Evolutionary conservation across 2,888 invertebrate species (phyloP), one percentile per base, ranked within the genome.

Genomic region (Nysson spinosus): DNA sequence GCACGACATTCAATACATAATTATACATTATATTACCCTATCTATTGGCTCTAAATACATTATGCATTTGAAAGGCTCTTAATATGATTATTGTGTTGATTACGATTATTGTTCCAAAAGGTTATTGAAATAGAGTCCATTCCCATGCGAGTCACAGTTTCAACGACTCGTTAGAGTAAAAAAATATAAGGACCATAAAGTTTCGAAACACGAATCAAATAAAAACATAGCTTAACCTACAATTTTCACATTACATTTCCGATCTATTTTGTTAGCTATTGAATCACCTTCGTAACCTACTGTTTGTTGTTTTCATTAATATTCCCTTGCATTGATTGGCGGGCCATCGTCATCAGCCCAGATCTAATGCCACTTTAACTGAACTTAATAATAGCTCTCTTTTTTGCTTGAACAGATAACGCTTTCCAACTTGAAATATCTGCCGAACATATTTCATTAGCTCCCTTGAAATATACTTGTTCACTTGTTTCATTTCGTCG

Each of bases 71-170:
- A 37, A 68, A 62, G 52, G 66, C 68, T 75, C 55, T 68, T 64
- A 60, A 64, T 57, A 63, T 44, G 58, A 60, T 76, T 74, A 75
- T 72, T 69, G 54, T 73, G 61, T 60, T 43, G 14, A 69, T 75
- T 74, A 74, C 72, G 39, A 72, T 75, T 74, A 75, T 79, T 74
- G 69, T 74, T 72, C 70, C 64, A 63, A 66, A 71, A 40, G 34
- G 64, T 66, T 65, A 50, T 64, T 69, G 52, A 64, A 62, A 66
- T 64, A 64, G 37, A 63, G 50, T 55, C 54, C 39, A 44, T 22
- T 55, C 40, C 35, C 69, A 39, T 37, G 19, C 40, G 46, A 57
- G 40, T 60, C 47, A 28, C 32, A 39, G 60, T 39, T 16, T 46
- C 32, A 57, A 32, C 14, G 50, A 40, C 43, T 2, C 24, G 16